Evolutionary conservation across 1,140 invertebrate species (phyloP).

Genomic region (Neotoxoptera formosana): DNA sequence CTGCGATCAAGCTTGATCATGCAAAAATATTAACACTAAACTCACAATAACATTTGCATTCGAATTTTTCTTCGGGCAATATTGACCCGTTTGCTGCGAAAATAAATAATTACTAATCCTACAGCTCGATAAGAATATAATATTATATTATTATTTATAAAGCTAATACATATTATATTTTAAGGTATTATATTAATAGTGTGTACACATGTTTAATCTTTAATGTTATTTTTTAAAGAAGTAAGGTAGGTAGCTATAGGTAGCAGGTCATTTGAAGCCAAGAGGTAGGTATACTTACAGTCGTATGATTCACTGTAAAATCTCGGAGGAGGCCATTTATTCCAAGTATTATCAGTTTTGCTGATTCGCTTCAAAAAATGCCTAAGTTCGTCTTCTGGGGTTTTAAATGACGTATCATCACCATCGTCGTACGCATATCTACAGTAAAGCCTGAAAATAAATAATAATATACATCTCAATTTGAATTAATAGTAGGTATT

Average conservation of each 20-base stretch:
- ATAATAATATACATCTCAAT: not conserved
- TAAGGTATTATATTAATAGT: not conserved
- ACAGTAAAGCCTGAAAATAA: conserved; percentile 77
- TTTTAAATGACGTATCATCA: conserved; percentile 72
- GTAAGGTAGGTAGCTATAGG: not conserved
- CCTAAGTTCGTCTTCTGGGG: conserved; percentile 79
- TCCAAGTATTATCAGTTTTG: conserved; percentile 32
- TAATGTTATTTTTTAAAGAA: not conserved
- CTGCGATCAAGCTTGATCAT: conserved; percentile 37
- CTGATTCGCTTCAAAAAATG: conserved; percentile 76
- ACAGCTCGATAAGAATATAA: not conserved
- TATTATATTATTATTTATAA: not conserved
- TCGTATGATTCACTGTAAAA: conserved; percentile 41
- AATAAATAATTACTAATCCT: conserved; percentile 50
- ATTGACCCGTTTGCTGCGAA: conserved; percentile 54
- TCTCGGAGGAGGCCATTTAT: conserved; percentile 52
- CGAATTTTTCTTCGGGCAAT: conserved; percentile 46
- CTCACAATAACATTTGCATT: conserved; percentile 56
- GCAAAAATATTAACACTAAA: conserved; percentile 45
- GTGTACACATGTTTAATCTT: not conserved
- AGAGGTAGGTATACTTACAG: conserved; percentile 29
- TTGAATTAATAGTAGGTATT: not conserved
- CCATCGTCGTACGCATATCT: conserved; percentile 77
- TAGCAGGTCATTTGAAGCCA: not conserved
- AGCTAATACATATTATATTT: conserved; percentile 16